Evolutionary conservation across 2,113 vertebrate species (phyloP).

Genomic region (Phaetusa simplex): DNA sequence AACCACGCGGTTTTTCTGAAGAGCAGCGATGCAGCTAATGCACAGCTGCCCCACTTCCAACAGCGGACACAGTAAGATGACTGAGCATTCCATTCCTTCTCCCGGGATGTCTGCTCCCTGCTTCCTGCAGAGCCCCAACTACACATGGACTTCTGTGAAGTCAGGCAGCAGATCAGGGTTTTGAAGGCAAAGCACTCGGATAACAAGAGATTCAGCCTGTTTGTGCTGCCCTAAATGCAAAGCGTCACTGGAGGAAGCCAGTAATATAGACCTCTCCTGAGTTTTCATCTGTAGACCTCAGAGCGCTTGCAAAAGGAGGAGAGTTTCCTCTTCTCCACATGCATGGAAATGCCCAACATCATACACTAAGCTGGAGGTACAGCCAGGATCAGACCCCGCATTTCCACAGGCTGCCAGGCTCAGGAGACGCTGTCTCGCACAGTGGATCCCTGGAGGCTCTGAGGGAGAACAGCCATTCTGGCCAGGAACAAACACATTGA

Average conservation of each 20-base stretch:
- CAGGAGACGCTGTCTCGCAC: background rate
- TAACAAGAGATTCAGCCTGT: background rate
- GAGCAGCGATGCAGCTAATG: background rate
- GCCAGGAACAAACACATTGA: background rate
- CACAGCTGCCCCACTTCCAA: background rate
- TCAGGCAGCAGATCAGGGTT: background rate
- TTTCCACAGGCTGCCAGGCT: background rate
- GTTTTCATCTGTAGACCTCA: background rate
- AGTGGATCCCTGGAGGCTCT: background rate
- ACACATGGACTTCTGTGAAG: background rate
- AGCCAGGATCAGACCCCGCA: background rate
- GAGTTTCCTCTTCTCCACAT: background rate
- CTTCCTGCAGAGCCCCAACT: background rate
- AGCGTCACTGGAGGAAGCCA: background rate
- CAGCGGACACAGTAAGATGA: fast-evolving
- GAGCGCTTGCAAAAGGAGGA: background rate
- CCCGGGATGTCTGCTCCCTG: background rate
- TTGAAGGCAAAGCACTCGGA: background rate
- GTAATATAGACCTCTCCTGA: background rate
- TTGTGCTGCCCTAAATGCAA: too few relatives aligned
- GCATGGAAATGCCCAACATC: background rate
- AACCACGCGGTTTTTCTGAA: background rate
- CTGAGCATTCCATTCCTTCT: background rate
- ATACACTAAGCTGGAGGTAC: background rate
- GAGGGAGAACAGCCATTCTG: background rate